Evolutionary conservation across 2,888 invertebrate species (phyloP), one percentile per base, ranked within the genome.

Genomic region (Dione juno): DNA sequence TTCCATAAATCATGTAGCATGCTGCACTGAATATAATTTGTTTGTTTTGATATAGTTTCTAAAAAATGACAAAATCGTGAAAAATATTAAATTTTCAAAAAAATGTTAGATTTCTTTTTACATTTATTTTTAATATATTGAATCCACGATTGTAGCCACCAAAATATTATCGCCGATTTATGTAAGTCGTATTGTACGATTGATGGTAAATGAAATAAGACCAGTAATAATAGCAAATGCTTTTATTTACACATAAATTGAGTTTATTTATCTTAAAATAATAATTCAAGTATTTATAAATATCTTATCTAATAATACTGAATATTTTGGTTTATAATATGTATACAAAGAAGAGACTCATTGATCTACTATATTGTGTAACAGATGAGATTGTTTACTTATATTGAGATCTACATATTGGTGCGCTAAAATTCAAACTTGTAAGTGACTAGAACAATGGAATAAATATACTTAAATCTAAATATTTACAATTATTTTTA

Each of bases 371-470:
- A 63, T 43, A 59, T n/a, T n/a, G n/a, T 57, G 57, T 37, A 40
- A 37, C n/a, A 40, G 10, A 19, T 14, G 40, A 16, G 8, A 35
- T 10, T 63, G 41, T 43, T 61, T 61, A 21, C 58, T 52, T 52
- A 48, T 52, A 45, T 28, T 67, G 48, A 67, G 59, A 67, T 64
- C 64, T 69, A 57, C 35, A 35, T 54, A 68, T 52, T 50, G 52
- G 71, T 69, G 73, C 71, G 74, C 71, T 74, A 69, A 74, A 69
- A 65, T 73, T 71, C 74, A 74, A 69, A 73, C 70, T 68, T 73
- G 11, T 59, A 69, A 67, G 74, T 74, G 74, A 74, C 74, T 74
- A 74, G 74, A 71, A 65, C 40, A 57, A 45, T 71, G 48, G 21
- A 71, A 74, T 71, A 74, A 74, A 74, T 74, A 74, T 41, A 71